A percentile compares a stretch with the other conserved stretches of the same genome.
phyloP scores from a whole-genome alignment of 2,113 vertebrate genomes.

The Epinephelus lanceolatus region DNA sequence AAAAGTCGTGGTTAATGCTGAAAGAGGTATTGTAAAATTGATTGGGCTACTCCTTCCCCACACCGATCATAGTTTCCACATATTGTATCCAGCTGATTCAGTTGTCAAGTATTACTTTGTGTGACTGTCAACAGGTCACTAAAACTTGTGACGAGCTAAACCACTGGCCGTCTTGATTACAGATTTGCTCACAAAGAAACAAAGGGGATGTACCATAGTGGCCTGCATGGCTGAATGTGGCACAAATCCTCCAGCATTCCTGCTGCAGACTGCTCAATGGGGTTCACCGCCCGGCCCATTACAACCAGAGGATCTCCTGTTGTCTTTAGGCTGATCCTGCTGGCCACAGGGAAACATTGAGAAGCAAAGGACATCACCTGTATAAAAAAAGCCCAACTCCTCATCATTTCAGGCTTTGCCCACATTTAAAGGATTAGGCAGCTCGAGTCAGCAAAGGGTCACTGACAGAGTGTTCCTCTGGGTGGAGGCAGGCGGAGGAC shows the following conservation, averaged over 20 bases:
- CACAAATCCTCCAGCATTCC: constrained; percentile 48
- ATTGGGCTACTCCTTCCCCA: background rate
- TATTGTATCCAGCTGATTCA: background rate
- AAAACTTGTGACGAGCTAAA: constrained; percentile 6
- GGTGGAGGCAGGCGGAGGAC: constrained; percentile 55
- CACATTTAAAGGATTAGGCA: constrained; percentile 78
- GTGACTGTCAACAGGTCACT: background rate
- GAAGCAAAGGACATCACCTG: constrained; percentile 72
- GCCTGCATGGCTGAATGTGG: constrained; percentile 31
- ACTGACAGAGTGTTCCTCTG: constrained; percentile 64
- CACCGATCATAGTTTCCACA: background rate
- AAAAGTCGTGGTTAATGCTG: background rate
- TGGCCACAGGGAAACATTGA: constrained; percentile 48
- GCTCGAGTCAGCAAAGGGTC: constrained; percentile 75
- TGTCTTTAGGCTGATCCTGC: constrained; percentile 57
- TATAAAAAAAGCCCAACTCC: constrained; percentile 62
- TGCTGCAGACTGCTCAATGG: constrained; percentile 27
- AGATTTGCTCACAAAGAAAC: constrained; percentile 7
- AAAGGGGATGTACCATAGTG: constrained; percentile 1
- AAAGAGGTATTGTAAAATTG: background rate
- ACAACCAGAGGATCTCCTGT: constrained; percentile 51
- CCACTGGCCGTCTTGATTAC: background rate
- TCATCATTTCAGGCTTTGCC: constrained; percentile 80
- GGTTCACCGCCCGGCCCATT: constrained; percentile 37
- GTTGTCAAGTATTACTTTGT: background rate